A percentile compares a stretch with the other conserved stretches of the same genome.
Conservation (phyloP, 1,140 invertebrate genomes). For the Drosophila sechellia region DNA sequence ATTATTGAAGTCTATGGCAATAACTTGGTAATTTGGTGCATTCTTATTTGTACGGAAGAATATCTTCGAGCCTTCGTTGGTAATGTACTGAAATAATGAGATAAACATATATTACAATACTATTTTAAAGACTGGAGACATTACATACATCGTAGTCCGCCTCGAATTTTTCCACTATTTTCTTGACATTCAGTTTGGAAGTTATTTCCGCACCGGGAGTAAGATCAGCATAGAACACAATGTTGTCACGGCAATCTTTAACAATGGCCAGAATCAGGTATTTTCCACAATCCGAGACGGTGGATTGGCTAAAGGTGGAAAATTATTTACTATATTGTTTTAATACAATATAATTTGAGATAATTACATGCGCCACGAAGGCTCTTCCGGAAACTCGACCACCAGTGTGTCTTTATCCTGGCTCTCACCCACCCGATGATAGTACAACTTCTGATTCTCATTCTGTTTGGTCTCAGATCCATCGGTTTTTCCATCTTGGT, state of each 20-base stretch:
- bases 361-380: conserved; percentile 94
- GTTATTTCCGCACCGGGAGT: conserved; percentile 88
- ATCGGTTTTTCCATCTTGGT: conserved; percentile 92
- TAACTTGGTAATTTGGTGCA: conserved; percentile 95
- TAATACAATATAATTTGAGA: neutral
- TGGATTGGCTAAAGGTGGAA: conserved; percentile 83
- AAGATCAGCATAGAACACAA: conserved; percentile 93
- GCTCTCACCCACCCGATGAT: conserved; percentile 94
- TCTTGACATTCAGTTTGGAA: conserved; percentile 88
- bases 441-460: conserved; percentile 96
- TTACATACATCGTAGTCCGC: conserved; percentile 95
- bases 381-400: conserved; percentile 96
- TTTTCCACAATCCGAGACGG: conserved; percentile 96
- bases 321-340: neutral
- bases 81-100: conserved; percentile 90
- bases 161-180: conserved; percentile 95
- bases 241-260: conserved; percentile 95
- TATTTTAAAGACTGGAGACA: too few relatives aligned
- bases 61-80: conserved; percentile 93
- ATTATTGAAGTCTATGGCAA: conserved; percentile 94
- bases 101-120: too few relatives aligned
- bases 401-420: conserved; percentile 95
- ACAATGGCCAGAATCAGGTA: conserved; percentile 92
- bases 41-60: conserved; percentile 97
- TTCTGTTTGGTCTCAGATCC: conserved; percentile 95